Conservation (phyloP, 2,797 vertebrate species). For the Benthosema pterotum region DNA sequence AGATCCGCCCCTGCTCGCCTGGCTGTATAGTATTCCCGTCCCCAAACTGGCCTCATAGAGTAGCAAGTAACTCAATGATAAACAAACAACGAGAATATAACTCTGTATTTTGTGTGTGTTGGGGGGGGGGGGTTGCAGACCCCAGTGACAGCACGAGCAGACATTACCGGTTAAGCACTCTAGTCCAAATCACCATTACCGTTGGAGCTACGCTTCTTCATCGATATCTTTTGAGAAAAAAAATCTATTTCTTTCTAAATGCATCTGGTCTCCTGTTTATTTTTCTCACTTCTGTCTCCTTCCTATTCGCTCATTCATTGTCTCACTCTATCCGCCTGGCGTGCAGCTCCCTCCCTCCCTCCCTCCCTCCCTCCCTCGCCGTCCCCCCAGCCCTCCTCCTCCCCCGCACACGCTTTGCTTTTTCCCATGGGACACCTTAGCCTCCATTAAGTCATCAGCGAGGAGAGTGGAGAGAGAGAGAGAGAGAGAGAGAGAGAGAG, state of each 20-base stretch:
- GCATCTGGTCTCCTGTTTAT: background rate
- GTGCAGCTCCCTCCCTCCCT: slow-evolving; percentile 42
- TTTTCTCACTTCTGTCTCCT: background rate
- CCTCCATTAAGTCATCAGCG: slow-evolving; percentile 87
- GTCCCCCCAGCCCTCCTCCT: slow-evolving; percentile 16
- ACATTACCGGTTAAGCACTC: background rate
- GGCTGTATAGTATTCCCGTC: background rate
- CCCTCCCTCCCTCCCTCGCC: slow-evolving; percentile 17
- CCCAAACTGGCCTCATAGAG: background rate
- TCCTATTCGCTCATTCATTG: slow-evolving; percentile 25
- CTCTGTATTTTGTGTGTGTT: too few relatives aligned
- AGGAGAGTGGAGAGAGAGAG: slow-evolving; percentile 68
- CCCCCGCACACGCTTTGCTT: slow-evolving; percentile 40
- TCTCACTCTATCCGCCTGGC: slow-evolving; percentile 9
- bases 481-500: too few relatives aligned
- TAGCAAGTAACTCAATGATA: background rate
- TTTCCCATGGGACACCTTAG: slow-evolving; percentile 80
- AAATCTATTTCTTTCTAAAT: background rate
- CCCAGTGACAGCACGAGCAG: background rate
- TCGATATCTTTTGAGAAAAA: background rate
- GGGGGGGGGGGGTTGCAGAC: too few relatives aligned
- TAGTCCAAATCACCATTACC: too few relatives aligned
- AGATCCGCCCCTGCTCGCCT: too few relatives aligned
- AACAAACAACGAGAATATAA: background rate
- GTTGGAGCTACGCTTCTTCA: too few relatives aligned